phyloP scores from a whole-genome alignment of 2,797 vertebrate genomes.

The Apogon talboti region DNA sequence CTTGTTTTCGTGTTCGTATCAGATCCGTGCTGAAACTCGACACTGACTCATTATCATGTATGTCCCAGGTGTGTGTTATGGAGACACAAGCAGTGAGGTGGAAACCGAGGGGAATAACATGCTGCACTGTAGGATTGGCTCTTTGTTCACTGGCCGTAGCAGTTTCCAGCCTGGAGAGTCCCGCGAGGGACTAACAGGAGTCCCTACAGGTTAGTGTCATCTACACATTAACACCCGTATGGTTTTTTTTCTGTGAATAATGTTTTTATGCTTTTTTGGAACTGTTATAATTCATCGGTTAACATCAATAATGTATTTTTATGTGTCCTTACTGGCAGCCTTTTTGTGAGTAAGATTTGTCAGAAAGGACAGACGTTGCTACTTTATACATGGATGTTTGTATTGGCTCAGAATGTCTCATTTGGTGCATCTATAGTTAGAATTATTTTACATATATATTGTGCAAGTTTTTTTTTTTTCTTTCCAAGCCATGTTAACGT shows the following conservation, averaged over 20 bases:
- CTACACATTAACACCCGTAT: background rate
- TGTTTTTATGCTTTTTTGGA: background rate
- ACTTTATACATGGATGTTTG: too few species aligned
- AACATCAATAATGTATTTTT: too few species aligned
- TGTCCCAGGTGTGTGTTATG: conserved; percentile 83
- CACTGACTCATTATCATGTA: conserved; percentile 30
- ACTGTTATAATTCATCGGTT: too few species aligned
- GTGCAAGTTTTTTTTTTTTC: too few species aligned
- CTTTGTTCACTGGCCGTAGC: conserved; percentile 82
- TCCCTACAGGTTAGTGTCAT: conserved; percentile 74
- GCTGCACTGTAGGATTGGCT: conserved; percentile 81
- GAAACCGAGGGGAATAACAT: conserved; percentile 80
- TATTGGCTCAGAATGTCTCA: too few species aligned
- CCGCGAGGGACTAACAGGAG: conserved; percentile 73
- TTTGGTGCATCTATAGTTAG: background rate
- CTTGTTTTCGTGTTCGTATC: conserved; percentile 5
- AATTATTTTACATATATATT: too few species aligned
- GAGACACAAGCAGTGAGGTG: conserved; percentile 83
- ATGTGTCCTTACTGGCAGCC: too few species aligned
- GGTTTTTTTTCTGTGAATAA: background rate
- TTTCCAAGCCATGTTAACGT: too few species aligned
- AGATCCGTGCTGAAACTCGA: conserved; percentile 11
- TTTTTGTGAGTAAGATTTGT: too few species aligned
- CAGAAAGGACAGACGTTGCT: too few species aligned
- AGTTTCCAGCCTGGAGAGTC: conserved; percentile 83